phyloP scores from a whole-genome alignment of 2,797 vertebrate species.

The Fratercula arctica region DNA sequence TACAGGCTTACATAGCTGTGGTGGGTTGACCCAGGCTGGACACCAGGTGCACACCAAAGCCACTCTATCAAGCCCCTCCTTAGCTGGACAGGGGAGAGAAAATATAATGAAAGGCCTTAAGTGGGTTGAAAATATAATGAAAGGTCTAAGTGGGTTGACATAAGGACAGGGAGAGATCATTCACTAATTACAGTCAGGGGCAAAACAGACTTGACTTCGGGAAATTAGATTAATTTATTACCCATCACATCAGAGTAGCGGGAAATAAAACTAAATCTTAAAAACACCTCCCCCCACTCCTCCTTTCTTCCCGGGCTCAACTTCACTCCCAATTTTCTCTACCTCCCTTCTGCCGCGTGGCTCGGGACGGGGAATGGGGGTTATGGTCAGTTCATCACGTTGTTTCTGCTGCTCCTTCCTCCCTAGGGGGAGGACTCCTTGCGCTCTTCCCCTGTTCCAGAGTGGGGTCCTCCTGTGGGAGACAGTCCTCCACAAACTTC shows the following conservation, averaged over 20 bases:
- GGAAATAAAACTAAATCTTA: not conserved
- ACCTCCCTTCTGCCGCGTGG: too few relatives aligned
- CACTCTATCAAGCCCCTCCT: not conserved
- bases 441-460: not conserved
- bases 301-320: not conserved
- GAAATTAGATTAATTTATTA: not conserved
- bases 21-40: not conserved
- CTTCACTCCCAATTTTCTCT: not conserved
- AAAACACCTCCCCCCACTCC: not conserved
- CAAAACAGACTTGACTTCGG: not conserved
- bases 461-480: not conserved
- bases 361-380: not conserved
- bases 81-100: not conserved
- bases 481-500: not conserved
- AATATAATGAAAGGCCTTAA: not conserved
- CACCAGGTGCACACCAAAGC: not conserved
- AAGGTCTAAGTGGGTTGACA: not conserved
- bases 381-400: not conserved
- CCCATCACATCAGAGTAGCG: not conserved
- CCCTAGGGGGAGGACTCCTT: not conserved
- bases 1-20: not conserved
- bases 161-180: not conserved
- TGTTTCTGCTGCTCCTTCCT: not conserved
- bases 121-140: too few relatives aligned
- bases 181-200: not conserved